Conservation (phyloP, 2,113 vertebrate genomes). For the Ailurus styani region DNA sequence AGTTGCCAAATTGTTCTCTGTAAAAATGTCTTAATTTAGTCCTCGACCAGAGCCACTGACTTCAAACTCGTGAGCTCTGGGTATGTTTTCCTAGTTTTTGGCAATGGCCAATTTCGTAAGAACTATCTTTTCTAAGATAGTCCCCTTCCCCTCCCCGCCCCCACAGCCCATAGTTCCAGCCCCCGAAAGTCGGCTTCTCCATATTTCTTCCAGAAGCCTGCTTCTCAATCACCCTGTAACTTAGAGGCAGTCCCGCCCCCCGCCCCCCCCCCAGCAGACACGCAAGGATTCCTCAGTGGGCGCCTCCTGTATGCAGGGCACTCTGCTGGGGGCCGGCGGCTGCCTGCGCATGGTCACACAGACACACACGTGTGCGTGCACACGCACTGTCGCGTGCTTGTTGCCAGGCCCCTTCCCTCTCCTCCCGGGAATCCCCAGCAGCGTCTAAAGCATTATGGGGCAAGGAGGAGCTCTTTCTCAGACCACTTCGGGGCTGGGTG, state of each 20-base stretch:
- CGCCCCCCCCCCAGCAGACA: neutral
- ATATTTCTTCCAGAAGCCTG: neutral
- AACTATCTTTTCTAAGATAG: neutral
- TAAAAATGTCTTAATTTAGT: neutral
- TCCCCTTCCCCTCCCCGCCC: neutral
- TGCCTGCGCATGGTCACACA: neutral
- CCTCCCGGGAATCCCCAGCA: neutral
- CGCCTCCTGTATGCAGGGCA: accelerated
- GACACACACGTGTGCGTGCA: too few species aligned
- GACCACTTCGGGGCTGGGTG: neutral
- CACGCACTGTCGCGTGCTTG: neutral
- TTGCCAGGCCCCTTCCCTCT: neutral
- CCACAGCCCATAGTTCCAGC: neutral
- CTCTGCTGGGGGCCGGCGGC: neutral
- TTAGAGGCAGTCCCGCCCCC: too few species aligned
- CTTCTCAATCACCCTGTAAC: neutral
- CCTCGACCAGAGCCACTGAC: neutral
- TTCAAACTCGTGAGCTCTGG: neutral
- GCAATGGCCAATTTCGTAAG: neutral
- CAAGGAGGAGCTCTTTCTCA: neutral
- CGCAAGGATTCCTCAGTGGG: neutral
- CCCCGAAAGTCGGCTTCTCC: neutral
- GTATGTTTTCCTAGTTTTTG: neutral
- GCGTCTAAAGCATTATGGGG: neutral
- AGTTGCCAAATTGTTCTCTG: neutral